Evolutionary conservation across 2,888 invertebrate genomes (phyloP), one percentile per base, ranked within the genome.

Genomic region (Xiphydria camelus): DNA sequence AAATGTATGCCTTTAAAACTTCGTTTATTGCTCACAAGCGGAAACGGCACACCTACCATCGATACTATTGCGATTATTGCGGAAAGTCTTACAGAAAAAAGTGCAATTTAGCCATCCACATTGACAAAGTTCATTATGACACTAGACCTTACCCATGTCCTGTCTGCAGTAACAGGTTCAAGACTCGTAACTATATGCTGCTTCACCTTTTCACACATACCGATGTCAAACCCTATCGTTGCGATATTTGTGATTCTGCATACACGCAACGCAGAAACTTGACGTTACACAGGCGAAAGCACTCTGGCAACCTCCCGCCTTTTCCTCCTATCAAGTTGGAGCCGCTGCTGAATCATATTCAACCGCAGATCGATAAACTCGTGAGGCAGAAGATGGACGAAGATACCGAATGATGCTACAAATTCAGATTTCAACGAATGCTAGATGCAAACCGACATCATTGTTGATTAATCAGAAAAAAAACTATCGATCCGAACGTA

Each of bases 291-390:
- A 57, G 71, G 4, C 62, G 57, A 10, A 72, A 68, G 41, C 73
- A 73, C 45, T 71, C 72, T 2, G 73, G 69, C 0, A 39, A 54
- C 1, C 65, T 66, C 45, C 68, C 68, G 3, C 62, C 69, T 4
- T 70, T 72, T 1, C 71, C 73, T 2, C 73, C 73, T 0, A 68
- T 73, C 10, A 73, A 66, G 47, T n/a, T n/a, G n/a, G n/a, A n/a
- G n/a, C n/a, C n/a, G n/a, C n/a, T n/a, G n/a, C n/a, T n/a, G n/a
- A n/a, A n/a, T n/a, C n/a, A n/a, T n/a, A n/a, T n/a, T n/a, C n/a
- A n/a, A n/a, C n/a, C n/a, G n/a, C n/a, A n/a, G n/a, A n/a, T n/a
- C n/a, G n/a, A n/a, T n/a, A n/a, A n/a, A n/a, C n/a, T n/a, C n/a
- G n/a, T n/a, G n/a, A n/a, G n/a, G n/a, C n/a, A n/a, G n/a, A n/a